Base-by-base conservation (phyloP, 1,140 invertebrate genomes). In the Diprion similis region DNA sequence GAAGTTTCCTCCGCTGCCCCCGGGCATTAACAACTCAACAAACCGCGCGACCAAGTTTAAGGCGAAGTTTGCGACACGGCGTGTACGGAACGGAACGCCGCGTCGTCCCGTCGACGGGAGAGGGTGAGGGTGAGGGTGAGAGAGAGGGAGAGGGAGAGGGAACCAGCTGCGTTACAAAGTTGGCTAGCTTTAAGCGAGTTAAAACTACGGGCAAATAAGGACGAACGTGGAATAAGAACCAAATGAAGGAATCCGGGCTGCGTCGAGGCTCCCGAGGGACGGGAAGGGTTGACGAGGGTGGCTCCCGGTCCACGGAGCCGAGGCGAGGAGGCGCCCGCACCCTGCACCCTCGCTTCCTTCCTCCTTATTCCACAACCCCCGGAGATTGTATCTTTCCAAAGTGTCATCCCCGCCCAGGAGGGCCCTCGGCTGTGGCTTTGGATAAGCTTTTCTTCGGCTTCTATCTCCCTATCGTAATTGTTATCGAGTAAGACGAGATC, bases 81-180 rank as follows among this genome's bases (percentile, higher is more conserved):
- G 66, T 18, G 37, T 64, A 17, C 59, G 1, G 59, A 64, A 15
- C 59, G 17, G 17, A 64, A 17, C 13, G 59, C 13, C 13, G 59
- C 13, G 13, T 7, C 13, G 59, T 64, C 13, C 17, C 13, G 59
- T 64, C 13, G 13, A 17, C 17, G 59, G 59, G 17, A 64, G 17
- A 15, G 59, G 59, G n/a, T 10, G n/a, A 59, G n/a, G 10, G 51
- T 59, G 51, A 10, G 10, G n/a, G n/a, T 10, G 66, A n/a, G n/a
- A n/a, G n/a, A 17, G 66, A 67, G 9, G 66, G 66, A 10, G 17
- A 0, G 10, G 10, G 51, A 59, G 59, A 64, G 17, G 37, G 66
- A 45, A 68, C 66, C 66, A 68, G 66, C 66, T 68, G 66, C 11
- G 66, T 68, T 68, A 68, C 66, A 68, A 68, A 68, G 66, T 68